phyloP scores from a whole-genome alignment of 2,113 vertebrate genomes.

The Diphyllodes magnificus region DNA sequence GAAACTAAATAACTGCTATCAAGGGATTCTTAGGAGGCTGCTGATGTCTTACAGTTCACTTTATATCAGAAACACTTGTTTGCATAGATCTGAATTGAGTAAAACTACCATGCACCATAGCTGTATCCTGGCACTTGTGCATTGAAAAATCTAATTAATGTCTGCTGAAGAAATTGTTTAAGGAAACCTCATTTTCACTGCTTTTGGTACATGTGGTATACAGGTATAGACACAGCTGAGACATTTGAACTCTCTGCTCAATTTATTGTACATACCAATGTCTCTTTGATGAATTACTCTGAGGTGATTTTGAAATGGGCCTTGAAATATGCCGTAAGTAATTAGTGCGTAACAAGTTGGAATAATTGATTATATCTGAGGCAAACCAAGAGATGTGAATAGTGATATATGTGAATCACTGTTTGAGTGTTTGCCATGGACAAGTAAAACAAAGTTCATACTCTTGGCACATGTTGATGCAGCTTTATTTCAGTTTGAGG shows the following conservation, averaged over 20 bases:
- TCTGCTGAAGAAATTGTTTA: not conserved
- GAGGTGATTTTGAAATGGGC: constrained; percentile 24
- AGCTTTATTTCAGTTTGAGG: not conserved
- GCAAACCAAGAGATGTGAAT: constrained; percentile 22
- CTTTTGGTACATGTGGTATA: not conserved
- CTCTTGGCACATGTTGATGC: not conserved
- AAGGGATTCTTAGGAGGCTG: not conserved
- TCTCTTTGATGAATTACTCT: constrained; percentile 17
- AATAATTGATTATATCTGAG: constrained; percentile 46
- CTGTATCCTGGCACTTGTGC: not conserved
- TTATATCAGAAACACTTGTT: not conserved
- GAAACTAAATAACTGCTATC: not conserved
- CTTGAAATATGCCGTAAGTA: constrained; percentile 27
- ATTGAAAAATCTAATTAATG: not conserved
- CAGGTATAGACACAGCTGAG: constrained; percentile 11
- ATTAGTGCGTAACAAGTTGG: constrained; percentile 26
- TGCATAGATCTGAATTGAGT: not conserved
- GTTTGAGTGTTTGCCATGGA: not conserved
- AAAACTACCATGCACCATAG: not conserved
- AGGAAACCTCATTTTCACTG: not conserved
- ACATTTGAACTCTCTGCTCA: not conserved
- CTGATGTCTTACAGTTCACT: not conserved
- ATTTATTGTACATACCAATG: constrained; percentile 19
- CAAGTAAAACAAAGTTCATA: not conserved
- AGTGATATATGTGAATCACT: constrained; percentile 15